These are phyloP conservation scores for Cichlasoma orientale DNA, from an alignment of 2,797 vertebrate genomes.

Conservation along the genomic window DNA sequence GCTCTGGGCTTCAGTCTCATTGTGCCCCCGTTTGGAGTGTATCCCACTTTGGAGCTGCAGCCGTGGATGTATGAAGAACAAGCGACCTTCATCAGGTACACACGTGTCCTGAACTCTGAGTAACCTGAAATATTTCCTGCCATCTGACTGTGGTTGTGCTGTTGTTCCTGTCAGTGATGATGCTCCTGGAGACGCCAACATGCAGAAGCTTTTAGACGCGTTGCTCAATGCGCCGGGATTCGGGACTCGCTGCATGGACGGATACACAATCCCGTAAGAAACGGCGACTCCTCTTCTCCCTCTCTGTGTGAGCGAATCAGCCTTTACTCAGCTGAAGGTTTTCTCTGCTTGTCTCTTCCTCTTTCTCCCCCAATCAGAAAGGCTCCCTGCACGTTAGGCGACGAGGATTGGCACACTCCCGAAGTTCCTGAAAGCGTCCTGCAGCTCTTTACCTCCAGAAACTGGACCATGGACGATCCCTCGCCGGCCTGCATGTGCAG, in stretches of 20 bases:
- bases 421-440: slow-evolving; percentile 79
- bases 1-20: slow-evolving; percentile 96
- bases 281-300: not conserved
- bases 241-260: slow-evolving; percentile 94
- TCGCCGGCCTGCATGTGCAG: slow-evolving; percentile 92
- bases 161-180: slow-evolving; percentile 84
- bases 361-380: slow-evolving; percentile 53
- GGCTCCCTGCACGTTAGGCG: slow-evolving; percentile 68
- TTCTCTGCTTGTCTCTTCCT: not conserved
- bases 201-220: slow-evolving; percentile 83
- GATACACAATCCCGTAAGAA: slow-evolving; percentile 86
- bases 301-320: not conserved
- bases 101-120: not conserved
- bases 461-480: slow-evolving; percentile 94
- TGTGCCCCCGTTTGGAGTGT: slow-evolving; percentile 95
- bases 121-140: not conserved
- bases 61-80: slow-evolving; percentile 98
- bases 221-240: slow-evolving; percentile 88
- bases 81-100: slow-evolving; percentile 90
- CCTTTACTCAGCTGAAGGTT: not conserved
- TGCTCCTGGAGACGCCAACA: slow-evolving; percentile 85
- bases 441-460: slow-evolving; percentile 84
- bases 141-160: slow-evolving; percentile 1
- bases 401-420: slow-evolving; percentile 83
- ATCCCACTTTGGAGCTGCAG: slow-evolving; percentile 92